Conservation (phyloP, 2,888 invertebrate genomes). For the Hydropsyche betteni region DNA sequence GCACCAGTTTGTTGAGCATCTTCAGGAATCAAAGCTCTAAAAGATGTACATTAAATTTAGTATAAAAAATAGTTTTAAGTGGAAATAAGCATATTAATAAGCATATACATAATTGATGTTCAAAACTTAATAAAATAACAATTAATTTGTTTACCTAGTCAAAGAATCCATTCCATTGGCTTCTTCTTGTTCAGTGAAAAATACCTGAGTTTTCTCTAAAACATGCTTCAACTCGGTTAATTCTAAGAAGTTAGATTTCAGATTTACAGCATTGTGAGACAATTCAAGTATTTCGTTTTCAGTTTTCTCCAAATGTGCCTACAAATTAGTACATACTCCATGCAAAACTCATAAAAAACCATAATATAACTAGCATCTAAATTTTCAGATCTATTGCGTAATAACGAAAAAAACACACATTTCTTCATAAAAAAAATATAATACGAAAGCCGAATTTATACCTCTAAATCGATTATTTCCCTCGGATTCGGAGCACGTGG, state of each 20-base stretch:
- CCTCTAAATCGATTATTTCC: slow-evolving; percentile 91
- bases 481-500: slow-evolving; percentile 83
- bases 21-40: slow-evolving; percentile 63
- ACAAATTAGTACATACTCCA: slow-evolving; percentile 52
- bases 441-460: slow-evolving; percentile 55
- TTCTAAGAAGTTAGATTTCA: slow-evolving; percentile 91
- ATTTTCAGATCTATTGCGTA: slow-evolving; percentile 36
- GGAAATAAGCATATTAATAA: background rate
- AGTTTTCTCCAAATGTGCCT: slow-evolving; percentile 93
- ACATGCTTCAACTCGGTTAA: slow-evolving; percentile 91
- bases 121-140: slow-evolving; percentile 28
- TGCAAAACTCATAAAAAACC: slow-evolving; percentile 8
- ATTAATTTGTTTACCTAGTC: slow-evolving; percentile 59
- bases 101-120: background rate
- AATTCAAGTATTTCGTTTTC: slow-evolving; percentile 95
- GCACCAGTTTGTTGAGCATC: slow-evolving; percentile 61
- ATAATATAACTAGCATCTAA: slow-evolving; percentile 13
- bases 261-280: slow-evolving; percentile 89
- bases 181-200: slow-evolving; percentile 86
- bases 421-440: slow-evolving; percentile 20
- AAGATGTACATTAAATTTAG: slow-evolving; percentile 1
- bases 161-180: slow-evolving; percentile 71
- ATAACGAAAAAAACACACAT: slow-evolving; percentile 44
- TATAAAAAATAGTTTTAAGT: background rate
- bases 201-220: slow-evolving; percentile 89